A percentile compares a stretch with the other conserved stretches of the same genome.
phyloP scores from a whole-genome alignment of 2,113 vertebrate genomes.

The Esox niger region DNA sequence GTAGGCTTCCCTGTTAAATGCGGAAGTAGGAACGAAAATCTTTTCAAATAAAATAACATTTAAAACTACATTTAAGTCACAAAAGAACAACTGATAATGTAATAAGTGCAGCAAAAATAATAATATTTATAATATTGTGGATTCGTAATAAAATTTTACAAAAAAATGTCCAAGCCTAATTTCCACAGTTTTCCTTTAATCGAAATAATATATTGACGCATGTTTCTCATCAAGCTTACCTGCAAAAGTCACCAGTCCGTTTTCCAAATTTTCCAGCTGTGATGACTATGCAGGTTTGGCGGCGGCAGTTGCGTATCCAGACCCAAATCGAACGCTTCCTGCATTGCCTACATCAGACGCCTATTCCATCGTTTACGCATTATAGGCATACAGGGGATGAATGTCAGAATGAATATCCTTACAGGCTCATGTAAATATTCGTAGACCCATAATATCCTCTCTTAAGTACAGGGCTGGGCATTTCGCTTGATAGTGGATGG shows the following conservation, averaged over 20 bases:
- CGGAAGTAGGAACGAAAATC: not conserved
- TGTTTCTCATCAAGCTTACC: conserved; percentile 45
- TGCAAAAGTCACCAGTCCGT: conserved; percentile 47
- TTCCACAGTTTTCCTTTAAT: not conserved
- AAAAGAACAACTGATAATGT: not conserved
- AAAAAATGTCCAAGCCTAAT: not conserved
- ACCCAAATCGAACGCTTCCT: not conserved
- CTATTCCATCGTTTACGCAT: no score
- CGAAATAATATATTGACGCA: not conserved
- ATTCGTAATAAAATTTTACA: no score
- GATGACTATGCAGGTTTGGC: conserved; percentile 48
- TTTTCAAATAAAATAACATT: not conserved
- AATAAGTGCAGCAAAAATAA: no score
- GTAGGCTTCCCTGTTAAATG: not conserved
- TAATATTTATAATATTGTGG: no score
- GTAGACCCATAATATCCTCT: no score
- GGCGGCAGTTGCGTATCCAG: conserved; percentile 24
- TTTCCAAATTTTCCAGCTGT: conserved; percentile 47
- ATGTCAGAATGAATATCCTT: no score
- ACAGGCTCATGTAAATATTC: no score
- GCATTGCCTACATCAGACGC: not conserved
- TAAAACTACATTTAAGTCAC: not conserved
- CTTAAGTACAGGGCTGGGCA: no score
- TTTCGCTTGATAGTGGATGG: no score
- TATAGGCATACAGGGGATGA: no score